Evolutionary conservation across 64 coral and sea anemone genomes (phyloP).

Genomic region (Dendronephthya gigantea): DNA sequence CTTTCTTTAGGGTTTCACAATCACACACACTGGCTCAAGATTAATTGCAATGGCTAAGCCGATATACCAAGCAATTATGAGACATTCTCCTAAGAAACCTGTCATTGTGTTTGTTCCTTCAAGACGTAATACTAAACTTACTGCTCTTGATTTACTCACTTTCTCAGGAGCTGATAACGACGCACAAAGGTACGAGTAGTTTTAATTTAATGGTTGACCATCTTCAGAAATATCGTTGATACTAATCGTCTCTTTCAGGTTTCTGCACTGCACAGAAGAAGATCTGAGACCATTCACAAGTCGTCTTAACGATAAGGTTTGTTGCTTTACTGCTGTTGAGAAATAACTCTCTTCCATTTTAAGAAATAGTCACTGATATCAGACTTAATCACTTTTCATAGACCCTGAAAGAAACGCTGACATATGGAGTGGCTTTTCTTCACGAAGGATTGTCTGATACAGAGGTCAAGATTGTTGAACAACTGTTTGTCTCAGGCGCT

Average conservation of each 20-base stretch:
- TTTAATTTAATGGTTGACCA: not conserved
- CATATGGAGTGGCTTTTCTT: slow-evolving; percentile 83
- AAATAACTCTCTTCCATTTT: too few species aligned
- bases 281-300: slow-evolving; percentile 90
- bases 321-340: not conserved
- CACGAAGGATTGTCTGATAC: slow-evolving; percentile 84
- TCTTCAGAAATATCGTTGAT: too few species aligned
- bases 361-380: too few species aligned
- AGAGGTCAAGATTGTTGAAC: slow-evolving; percentile 78
- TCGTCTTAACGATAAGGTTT: slow-evolving; percentile 79
- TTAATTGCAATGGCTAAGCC: slow-evolving; percentile 98
- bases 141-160: slow-evolving; percentile 74
- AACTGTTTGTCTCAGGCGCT: slow-evolving; percentile 88
- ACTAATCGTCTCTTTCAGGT: slow-evolving; percentile 24
- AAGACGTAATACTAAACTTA: slow-evolving; percentile 85
- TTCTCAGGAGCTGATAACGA: slow-evolving; percentile 84
- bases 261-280: slow-evolving; percentile 92
- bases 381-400: not conserved
- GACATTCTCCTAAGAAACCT: slow-evolving; percentile 93
- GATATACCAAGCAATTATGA: slow-evolving; percentile 71
- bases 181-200: slow-evolving; percentile 53
- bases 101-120: slow-evolving; percentile 93
- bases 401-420: slow-evolving; percentile 86
- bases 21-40: slow-evolving; percentile 90
- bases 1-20: slow-evolving; percentile 73